A percentile compares a stretch with the other conserved stretches of the same genome.
phyloP scores from a whole-genome alignment of 2,113 vertebrate species.

The Chrysochloris asiatica region DNA sequence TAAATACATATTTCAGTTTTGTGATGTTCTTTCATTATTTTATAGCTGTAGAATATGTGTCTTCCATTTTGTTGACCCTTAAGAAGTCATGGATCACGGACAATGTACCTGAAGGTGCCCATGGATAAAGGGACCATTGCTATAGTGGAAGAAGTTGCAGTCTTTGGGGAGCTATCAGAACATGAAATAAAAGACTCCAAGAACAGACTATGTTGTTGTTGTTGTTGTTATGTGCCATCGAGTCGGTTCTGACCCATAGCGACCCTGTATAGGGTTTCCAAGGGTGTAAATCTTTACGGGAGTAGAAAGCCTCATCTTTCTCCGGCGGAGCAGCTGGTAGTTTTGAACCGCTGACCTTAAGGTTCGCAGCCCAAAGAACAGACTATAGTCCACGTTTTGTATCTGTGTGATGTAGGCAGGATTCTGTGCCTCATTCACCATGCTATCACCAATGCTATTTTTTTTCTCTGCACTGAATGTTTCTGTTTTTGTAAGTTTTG shows the following conservation, averaged over 20 bases:
- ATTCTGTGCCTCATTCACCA: not conserved
- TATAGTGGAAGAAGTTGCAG: not conserved
- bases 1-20: slow-evolving; percentile 13
- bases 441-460: not conserved
- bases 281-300: no score
- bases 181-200: not conserved
- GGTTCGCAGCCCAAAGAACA: no score
- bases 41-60: not conserved
- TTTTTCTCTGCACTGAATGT: not conserved
- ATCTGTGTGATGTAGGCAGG: not conserved
- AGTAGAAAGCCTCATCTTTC: no score
- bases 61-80: not conserved
- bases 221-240: no score
- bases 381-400: not conserved
- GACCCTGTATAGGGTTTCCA: no score
- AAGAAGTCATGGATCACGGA: not conserved
- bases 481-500: not conserved
- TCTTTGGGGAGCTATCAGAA: not conserved
- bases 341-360: no score
- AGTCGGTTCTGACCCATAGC: no score
- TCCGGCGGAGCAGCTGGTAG: no score
- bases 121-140: not conserved
- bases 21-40: not conserved
- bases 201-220: not conserved
- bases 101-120: not conserved